A percentile compares a stretch with the other conserved stretches of the same genome.
Evolutionary conservation across 1,140 invertebrate genomes (phyloP).

Genomic region (Dysdera silvatica): DNA sequence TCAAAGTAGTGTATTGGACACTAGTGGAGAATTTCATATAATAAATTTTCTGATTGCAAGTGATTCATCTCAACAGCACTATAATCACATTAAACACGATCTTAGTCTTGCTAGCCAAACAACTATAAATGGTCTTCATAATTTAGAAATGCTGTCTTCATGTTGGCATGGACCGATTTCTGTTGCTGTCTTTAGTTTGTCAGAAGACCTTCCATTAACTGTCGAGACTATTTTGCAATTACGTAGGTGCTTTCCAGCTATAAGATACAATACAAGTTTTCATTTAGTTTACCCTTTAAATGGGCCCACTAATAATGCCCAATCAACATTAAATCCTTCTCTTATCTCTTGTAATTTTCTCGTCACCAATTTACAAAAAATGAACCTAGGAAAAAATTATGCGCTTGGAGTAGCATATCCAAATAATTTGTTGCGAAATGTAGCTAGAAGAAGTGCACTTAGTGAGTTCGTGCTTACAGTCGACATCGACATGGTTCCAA

Average conservation of each 20-base stretch:
- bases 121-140: constrained; percentile 45
- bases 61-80: constrained; percentile 26
- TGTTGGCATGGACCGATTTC: constrained; percentile 50
- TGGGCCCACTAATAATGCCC: constrained; percentile 20
- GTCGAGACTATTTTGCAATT: constrained; percentile 45
- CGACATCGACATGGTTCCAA: constrained; percentile 55
- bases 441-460: constrained; percentile 46
- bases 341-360: constrained; percentile 25
- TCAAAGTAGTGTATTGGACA: constrained; percentile 43
- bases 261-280: constrained; percentile 46
- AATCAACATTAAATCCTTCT: constrained; percentile 17
- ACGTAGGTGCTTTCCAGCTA: constrained; percentile 44
- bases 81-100: constrained; percentile 34
- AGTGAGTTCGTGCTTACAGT: constrained; percentile 51
- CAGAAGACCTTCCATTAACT: constrained; percentile 41
- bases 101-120: constrained; percentile 48
- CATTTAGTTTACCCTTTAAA: constrained; percentile 49
- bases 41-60: constrained; percentile 39
- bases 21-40: constrained; percentile 45
- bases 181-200: constrained; percentile 49
- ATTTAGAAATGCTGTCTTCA: constrained; percentile 41
- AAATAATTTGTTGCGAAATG: constrained; percentile 53
- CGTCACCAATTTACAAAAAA: constrained; percentile 16
- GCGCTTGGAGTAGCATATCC: constrained; percentile 46
- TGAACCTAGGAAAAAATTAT: constrained; percentile 40